Percentiles rank a stretch among this genome's conserved stretches.
Conservation (phyloP, 2,113 vertebrate species). For the Girardinichthys multiradiatus region DNA sequence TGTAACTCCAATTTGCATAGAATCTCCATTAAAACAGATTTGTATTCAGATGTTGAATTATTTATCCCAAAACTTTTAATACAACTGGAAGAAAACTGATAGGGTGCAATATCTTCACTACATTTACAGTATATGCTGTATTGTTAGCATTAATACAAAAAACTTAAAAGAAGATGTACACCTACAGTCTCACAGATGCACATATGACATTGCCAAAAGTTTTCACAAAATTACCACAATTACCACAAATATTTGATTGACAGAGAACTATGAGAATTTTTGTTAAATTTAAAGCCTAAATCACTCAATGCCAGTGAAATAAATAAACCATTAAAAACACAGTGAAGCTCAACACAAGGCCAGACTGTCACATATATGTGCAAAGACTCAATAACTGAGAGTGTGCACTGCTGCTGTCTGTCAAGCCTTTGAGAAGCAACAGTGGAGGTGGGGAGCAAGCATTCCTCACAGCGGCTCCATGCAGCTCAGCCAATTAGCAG, state of each 20-base stretch:
- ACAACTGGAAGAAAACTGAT: not conserved
- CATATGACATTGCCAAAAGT: not conserved
- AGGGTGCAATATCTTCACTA: not conserved
- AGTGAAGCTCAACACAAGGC: constrained; percentile 6
- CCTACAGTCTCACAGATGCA: not conserved
- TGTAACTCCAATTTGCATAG: not conserved
- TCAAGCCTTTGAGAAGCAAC: constrained; percentile 71
- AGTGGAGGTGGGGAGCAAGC: constrained; percentile 71
- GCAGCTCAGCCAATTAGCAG: constrained; percentile 80
- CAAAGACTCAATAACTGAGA: constrained; percentile 67
- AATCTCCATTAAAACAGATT: too few species aligned
- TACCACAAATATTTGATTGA: constrained; percentile 26
- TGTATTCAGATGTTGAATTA: too few species aligned
- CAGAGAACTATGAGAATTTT: not conserved
- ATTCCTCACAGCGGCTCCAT: constrained; percentile 75
- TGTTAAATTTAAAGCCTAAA: constrained; percentile 7
- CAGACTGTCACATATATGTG: constrained; percentile 68
- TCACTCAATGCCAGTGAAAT: constrained; percentile 11
- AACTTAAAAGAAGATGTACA: not conserved
- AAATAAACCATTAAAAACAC: constrained; percentile 4
- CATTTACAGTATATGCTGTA: not conserved
- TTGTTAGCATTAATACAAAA: too few species aligned
- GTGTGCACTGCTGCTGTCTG: constrained; percentile 66
- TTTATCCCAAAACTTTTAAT: not conserved
- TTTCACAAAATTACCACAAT: not conserved